A percentile compares a stretch with the other conserved stretches of the same genome.
Evolutionary conservation across 2,888 invertebrate genomes (phyloP).

Genomic region (Flexamia atlantica): DNA sequence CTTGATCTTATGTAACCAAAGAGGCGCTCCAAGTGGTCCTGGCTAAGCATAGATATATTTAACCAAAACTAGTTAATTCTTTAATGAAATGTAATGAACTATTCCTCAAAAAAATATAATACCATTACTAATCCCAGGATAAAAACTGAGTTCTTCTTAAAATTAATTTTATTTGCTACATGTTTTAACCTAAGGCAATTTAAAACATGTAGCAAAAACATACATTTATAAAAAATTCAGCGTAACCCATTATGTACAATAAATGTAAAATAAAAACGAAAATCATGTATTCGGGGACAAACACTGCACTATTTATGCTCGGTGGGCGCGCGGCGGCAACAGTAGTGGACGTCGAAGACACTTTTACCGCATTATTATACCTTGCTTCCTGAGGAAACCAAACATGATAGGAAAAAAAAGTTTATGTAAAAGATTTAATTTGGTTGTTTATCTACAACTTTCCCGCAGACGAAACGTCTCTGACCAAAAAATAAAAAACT

Average conservation of each 20-base stretch:
- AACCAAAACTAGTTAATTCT: too few species aligned
- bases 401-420: background rate
- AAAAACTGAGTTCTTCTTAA: background rate
- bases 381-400: background rate
- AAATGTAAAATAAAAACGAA: background rate
- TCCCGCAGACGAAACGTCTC: background rate
- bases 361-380: background rate
- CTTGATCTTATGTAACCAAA: too few species aligned
- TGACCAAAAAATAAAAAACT: constrained; percentile 9
- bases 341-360: background rate
- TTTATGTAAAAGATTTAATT: background rate
- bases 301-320: background rate
- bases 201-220: background rate
- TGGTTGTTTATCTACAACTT: background rate
- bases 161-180: too few species aligned
- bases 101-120: too few species aligned
- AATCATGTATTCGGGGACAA: background rate
- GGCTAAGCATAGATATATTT: too few species aligned
- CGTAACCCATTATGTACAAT: background rate
- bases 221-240: too few species aligned
- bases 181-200: background rate
- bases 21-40: too few species aligned
- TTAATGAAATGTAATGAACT: too few species aligned
- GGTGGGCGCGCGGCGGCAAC: background rate
- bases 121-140: too few species aligned